A percentile compares a stretch with the other conserved stretches of the same genome.
These are phyloP conservation scores for Pantherophis guttatus DNA, from an alignment of 2,113 vertebrate species.

Conservation along the genomic window DNA sequence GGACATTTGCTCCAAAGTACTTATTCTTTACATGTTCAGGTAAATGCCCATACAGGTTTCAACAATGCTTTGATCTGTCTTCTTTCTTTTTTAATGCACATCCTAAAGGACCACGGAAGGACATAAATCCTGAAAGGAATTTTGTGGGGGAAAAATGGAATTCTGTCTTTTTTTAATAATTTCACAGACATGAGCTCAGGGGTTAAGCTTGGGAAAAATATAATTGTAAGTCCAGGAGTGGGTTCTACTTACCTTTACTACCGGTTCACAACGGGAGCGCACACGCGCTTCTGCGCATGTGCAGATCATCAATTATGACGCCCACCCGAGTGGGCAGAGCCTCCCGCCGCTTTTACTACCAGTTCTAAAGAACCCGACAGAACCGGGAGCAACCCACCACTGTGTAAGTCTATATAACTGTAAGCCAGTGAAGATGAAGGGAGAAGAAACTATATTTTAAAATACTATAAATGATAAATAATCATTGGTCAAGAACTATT, in stretches of 20 bases:
- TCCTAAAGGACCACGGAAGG: background rate
- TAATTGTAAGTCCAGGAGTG: background rate
- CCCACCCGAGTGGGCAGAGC: too few relatives aligned
- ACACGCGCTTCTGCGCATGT: too few relatives aligned
- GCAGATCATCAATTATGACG: too few relatives aligned
- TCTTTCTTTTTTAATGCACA: background rate
- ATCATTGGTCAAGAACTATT: background rate
- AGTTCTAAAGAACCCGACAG: too few relatives aligned
- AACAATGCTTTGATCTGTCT: background rate
- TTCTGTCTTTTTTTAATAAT: background rate
- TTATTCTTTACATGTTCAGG: background rate
- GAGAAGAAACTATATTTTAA: background rate
- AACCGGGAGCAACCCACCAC: too few relatives aligned
- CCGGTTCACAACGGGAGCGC: too few relatives aligned
- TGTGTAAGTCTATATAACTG: background rate
- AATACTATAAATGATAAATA: conserved; percentile 35
- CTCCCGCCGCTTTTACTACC: too few relatives aligned
- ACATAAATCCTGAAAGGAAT: conserved; percentile 2
- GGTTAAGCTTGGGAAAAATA: conserved; percentile 6
- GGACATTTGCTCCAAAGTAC: background rate
- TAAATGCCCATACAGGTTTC: background rate
- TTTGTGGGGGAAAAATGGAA: background rate
- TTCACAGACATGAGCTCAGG: conserved; percentile 20
- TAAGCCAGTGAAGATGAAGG: background rate
- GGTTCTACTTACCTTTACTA: too few relatives aligned